phyloP scores from a whole-genome alignment of 2,888 invertebrate genomes.

The Dynastes maya region DNA sequence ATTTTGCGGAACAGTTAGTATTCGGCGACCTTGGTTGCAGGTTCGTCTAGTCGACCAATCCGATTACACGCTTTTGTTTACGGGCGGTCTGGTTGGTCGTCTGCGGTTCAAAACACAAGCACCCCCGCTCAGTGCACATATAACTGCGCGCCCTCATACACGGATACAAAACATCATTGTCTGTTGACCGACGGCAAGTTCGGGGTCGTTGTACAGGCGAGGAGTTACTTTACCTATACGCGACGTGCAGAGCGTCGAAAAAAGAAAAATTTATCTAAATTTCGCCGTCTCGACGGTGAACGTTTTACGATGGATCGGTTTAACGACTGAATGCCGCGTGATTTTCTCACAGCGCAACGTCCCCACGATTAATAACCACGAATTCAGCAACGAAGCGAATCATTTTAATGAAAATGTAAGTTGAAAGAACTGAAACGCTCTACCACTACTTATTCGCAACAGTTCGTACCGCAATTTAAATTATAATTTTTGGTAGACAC shows the following conservation, averaged over 20 bases:
- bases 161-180: slow-evolving; percentile 48
- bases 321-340: slow-evolving; percentile 22
- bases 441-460: background rate
- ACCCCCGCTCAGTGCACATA: slow-evolving; percentile 57
- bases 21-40: slow-evolving; percentile 55
- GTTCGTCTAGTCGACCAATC: slow-evolving; percentile 49
- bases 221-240: slow-evolving; percentile 30
- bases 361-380: slow-evolving; percentile 25
- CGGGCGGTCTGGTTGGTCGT: slow-evolving; percentile 61
- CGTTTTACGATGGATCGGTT: slow-evolving; percentile 19
- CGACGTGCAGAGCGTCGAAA: slow-evolving; percentile 16
- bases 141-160: slow-evolving; percentile 53
- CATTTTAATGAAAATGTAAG: background rate
- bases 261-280: slow-evolving; percentile 55
- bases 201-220: slow-evolving; percentile 63
- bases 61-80: slow-evolving; percentile 64
- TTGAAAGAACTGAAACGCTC: background rate
- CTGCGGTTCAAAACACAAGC: slow-evolving; percentile 64
- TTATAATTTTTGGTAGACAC: too few species aligned
- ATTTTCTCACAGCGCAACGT: slow-evolving; percentile 30
- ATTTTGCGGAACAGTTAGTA: slow-evolving; percentile 62
- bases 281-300: slow-evolving; percentile 53
- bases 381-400: slow-evolving; percentile 28
- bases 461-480: background rate
- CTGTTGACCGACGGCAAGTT: slow-evolving; percentile 46